Evolutionary conservation across 2,113 vertebrate genomes (phyloP), one percentile per base, ranked within the genome.

Genomic region (Nibea coibor): DNA sequence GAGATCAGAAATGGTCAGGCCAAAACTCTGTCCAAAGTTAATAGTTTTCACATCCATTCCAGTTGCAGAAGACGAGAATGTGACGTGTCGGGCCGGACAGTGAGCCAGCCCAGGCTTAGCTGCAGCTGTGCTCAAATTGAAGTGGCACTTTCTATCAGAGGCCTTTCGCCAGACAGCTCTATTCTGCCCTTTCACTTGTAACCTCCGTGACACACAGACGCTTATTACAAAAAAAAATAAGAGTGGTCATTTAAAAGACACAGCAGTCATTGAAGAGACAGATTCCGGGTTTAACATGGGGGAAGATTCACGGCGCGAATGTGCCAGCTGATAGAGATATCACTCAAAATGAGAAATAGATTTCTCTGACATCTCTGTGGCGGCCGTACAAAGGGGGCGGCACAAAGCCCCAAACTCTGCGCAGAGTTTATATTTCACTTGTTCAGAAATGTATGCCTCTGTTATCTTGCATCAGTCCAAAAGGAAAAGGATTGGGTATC

Each of bases 1-100:
- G 39, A 48, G 65, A 88, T 79, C 75, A 81, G 72, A 87, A 87
- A 57, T 61, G 79, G 80, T 85, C 87, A 73, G 80, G 74, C 81
- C 82, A 84, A 88, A 89, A 85, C 82, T 92, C 85, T 31, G 81
- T 88, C 77, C 80, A 39, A 93, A 93, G 83, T 89, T 91, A 93
- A 95, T 89, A 82, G 88, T 91, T 94, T 94, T 94, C 93, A 93
- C 83, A 92, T 93, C 87, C 89, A 83, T 85, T 94, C 77, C 50
- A 76, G 81, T 64, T n/a, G 70, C 70, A 82, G 58, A 66, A 86
- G 85, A 92, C 81, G 87, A 85, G 84, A 93, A 94, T 93, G 86
- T 69, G 66, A 91, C 86, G 90, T 88, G 92, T 92, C 91, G 81
- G 88, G 75, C 81, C n/a, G 88, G 93, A 93, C 91, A 89, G 87